Conservation (phyloP, 30 jellyfish, hydroid and myxozoan species). For the Aurelia coerulea region DNA sequence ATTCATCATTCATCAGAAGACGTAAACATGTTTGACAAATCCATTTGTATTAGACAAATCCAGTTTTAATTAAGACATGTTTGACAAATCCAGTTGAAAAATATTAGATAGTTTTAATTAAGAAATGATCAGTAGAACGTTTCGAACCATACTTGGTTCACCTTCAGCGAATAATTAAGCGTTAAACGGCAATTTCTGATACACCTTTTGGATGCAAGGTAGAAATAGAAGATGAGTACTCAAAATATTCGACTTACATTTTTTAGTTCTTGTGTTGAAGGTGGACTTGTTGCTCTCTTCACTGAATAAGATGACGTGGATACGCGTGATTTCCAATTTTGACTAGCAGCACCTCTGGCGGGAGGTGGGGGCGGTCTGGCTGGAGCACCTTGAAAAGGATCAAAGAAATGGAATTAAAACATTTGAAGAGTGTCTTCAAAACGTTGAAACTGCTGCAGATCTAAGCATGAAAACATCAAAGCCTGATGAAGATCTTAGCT, state of each 20-base stretch:
- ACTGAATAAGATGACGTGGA: conserved; percentile 18
- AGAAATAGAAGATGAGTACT: too few relatives aligned
- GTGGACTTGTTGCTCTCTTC: conserved; percentile 59
- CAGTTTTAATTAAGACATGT: too few relatives aligned
- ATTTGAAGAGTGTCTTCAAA: background rate
- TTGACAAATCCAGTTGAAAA: too few relatives aligned
- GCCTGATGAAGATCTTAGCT: too few relatives aligned
- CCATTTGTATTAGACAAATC: too few relatives aligned
- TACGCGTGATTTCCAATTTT: conserved; percentile 70
- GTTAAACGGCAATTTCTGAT: too few relatives aligned
- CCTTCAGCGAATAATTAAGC: too few relatives aligned
- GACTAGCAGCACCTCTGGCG: conserved; percentile 87
- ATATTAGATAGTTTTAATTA: too few relatives aligned
- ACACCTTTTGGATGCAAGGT: background rate
- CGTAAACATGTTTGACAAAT: too few relatives aligned
- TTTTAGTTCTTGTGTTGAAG: conserved; percentile 35
- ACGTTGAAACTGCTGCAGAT: background rate
- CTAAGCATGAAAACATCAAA: background rate
- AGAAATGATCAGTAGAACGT: too few relatives aligned
- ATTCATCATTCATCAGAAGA: too few relatives aligned
- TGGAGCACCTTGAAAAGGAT: conserved; percentile 59
- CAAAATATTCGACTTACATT: conserved; percentile 10
- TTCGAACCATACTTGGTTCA: too few relatives aligned
- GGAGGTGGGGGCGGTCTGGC: conserved; percentile 99
- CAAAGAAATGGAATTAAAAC: background rate